Evolutionary conservation across 2,888 invertebrate species (phyloP), one percentile per base, ranked within the genome.

Genomic region (Cryptocephalus primarius): DNA sequence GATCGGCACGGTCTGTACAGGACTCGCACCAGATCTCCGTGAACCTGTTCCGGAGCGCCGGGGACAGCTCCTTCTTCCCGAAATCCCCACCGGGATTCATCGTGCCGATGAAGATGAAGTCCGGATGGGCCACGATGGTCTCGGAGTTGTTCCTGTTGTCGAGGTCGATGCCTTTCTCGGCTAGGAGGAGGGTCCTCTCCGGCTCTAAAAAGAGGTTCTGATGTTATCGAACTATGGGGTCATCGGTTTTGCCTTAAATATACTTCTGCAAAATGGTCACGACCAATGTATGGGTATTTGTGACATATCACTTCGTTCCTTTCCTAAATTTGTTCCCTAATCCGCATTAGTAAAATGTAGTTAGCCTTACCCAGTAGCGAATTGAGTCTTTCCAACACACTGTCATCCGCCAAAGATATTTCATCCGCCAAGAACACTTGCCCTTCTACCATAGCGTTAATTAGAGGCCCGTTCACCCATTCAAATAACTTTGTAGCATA

Each of bases 61-160:
- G 96, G 0, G 97, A 99, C 9, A 99, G 74, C 76, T 99, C 99
- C 41, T 99, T 99, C 68, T 99, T 99, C 3, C 99, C 99, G 67
- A 90, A 99, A 75, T 99, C 99, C 1, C 97, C 97, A 9, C 97
- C 96, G 8, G 99, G 99, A 74, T 99, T 99, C 99, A 99, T 99
- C 0, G 99, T 99, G 1, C 92, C 94, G 48, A 97, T 79, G 61
- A 99, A 89, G 58, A 88, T 83, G 66, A 99, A 99, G 9, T 80
- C 78, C 8, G 79, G 66, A 46, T 76, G 60, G 0, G 88, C 86
- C 0, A 81, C 78, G 39, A 85, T 76, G 3, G 84, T 73, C 32
- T 75, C 75, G 1, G 66, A 62, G 61, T 70, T 75, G 48, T 73
- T 74, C 66, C 45, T 47, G 52, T 67, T 71, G 72, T 60, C 73